Evolutionary conservation across 2,113 vertebrate genomes (phyloP), one percentile per base, ranked within the genome.

Genomic region (Ageneiosus marmoratus): DNA sequence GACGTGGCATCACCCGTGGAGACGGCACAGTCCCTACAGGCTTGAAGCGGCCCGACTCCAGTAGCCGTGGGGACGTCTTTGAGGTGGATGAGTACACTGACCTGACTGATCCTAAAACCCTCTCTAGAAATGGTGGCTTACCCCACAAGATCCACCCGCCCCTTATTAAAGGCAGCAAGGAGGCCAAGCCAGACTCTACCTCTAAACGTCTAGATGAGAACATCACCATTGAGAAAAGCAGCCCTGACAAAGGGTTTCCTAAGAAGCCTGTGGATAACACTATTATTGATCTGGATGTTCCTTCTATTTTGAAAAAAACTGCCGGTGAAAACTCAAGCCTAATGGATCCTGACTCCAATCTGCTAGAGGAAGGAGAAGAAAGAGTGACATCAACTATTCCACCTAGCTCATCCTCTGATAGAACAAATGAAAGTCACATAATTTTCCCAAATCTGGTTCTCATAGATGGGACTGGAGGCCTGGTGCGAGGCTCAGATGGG

Each of bases 11-110:
- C 27, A 75, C 86, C 50, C 91, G 92, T 74, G 92, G 93, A 2
- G 94, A 94, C 0, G 94, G 92, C 20, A 93, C 92, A 0, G 51
- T 91, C 5, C 89, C 90, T 4, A 88, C 90, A 15, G 88, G 91
- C 76, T 82, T 88, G 11, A 81, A 79, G 53, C 84, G 88, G 9
- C 91, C 92, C 75, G 89, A 87, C 16, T 77, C 88, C 20, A 60
- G 86, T 2, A 85, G 85, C 56, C 92, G 85, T 4, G 92, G 89
- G 13, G 91, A 91, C 20, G 90, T 94, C 3, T 91, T 94, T 53
- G 81, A 94, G 79, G 90, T 95, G 77, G 93, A 95, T 0, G 94
- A 95, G 86, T 92, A 94, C 86, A 93, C 91, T 0, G 93, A 94
- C 82, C 89, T 94, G 81, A 80, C 91, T 10, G 89, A 93, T 86